Evolutionary conservation across 2,888 invertebrate genomes (phyloP).

Genomic region (Tenthredo amoena): DNA sequence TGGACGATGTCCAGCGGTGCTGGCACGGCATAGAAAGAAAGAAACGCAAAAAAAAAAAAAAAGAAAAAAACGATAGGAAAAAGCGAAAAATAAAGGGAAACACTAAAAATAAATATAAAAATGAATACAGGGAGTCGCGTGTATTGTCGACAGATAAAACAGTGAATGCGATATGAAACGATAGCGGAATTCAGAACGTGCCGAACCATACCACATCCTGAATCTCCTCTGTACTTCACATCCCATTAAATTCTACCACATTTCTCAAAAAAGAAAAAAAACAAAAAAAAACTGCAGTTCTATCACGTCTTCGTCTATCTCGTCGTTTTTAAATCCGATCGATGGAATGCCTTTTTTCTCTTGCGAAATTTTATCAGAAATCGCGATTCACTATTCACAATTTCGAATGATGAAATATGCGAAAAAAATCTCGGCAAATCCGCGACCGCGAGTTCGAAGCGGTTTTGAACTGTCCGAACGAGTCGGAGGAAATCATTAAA

Average conservation of each 20-base stretch:
- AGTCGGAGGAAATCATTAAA: not conserved
- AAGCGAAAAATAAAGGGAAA: not conserved
- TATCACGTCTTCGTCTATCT: not conserved
- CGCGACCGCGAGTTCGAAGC: not conserved
- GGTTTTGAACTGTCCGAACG: not conserved
- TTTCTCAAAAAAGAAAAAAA: not conserved
- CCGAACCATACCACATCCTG: slow-evolving; percentile 13
- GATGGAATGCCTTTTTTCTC: not conserved
- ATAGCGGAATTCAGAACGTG: slow-evolving; percentile 15
- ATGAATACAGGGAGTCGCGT: not conserved
- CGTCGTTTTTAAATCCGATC: not conserved
- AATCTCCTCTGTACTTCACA: slow-evolving; percentile 6
- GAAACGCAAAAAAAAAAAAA: not conserved
- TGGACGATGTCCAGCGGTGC: slow-evolving; percentile 11
- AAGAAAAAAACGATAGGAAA: not conserved
- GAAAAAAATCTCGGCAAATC: not conserved
- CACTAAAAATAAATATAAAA: not conserved
- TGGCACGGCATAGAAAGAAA: not conserved
- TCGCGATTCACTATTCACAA: not conserved
- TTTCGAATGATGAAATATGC: not conserved
- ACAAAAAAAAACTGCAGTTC: not conserved
- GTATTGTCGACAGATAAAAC: slow-evolving; percentile 3
- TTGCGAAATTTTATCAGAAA: not conserved
- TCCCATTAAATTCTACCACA: not conserved
- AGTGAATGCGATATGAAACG: slow-evolving; percentile 1